Conservation (phyloP, 2,797 vertebrate species). For the Acanthornis magna region DNA sequence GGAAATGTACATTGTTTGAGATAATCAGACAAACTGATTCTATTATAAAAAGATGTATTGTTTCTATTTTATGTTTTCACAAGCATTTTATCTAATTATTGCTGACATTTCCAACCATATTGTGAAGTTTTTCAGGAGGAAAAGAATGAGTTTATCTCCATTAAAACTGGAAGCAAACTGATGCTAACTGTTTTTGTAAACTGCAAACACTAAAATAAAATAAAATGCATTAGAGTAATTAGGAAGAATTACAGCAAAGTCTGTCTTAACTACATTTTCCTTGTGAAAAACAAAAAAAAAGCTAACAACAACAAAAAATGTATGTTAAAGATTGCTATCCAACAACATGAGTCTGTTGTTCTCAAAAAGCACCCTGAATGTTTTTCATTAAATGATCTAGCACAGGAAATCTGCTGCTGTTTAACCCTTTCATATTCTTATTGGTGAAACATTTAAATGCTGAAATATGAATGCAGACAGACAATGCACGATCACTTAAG, state of each 20-base stretch:
- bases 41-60: constrained; percentile 53
- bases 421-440: constrained; percentile 10
- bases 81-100: constrained; percentile 68
- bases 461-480: neutral
- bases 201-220: constrained; percentile 60
- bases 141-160: constrained; percentile 48
- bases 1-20: constrained; percentile 49
- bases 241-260: constrained; percentile 41
- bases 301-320: neutral
- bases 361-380: constrained; percentile 15
- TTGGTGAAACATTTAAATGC: neutral
- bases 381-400: constrained; percentile 37
- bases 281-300: neutral
- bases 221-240: constrained; percentile 59
- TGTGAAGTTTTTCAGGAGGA: constrained; percentile 49
- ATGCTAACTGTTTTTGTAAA: constrained; percentile 57
- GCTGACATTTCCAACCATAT: constrained; percentile 56
- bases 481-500: neutral
- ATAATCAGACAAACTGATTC: constrained; percentile 61
- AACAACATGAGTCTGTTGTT: neutral
- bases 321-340: neutral
- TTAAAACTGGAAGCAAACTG: constrained; percentile 58
- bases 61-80: constrained; percentile 61
- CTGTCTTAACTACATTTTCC: constrained; percentile 11
- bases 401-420: neutral